Conservation (phyloP, 2,797 vertebrate genomes). For the Hypotaenidia okinawae region DNA sequence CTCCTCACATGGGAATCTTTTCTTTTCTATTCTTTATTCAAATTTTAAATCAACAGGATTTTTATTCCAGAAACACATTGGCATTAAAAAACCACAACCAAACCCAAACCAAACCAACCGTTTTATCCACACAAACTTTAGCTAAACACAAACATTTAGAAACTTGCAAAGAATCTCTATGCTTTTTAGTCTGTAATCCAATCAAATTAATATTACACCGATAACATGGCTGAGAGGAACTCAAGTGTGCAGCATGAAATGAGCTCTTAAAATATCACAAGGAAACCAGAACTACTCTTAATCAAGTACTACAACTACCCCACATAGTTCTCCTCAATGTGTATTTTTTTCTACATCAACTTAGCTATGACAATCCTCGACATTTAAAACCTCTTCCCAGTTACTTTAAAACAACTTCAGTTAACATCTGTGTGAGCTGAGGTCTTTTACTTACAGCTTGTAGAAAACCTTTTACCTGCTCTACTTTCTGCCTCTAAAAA, state of each 20-base stretch:
- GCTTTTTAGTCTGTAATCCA: not conserved
- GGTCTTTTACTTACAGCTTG: not conserved
- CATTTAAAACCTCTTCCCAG: not conserved
- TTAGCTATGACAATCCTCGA: not conserved
- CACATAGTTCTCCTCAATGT: not conserved
- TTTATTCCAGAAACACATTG: conserved; percentile 38
- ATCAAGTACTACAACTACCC: not conserved
- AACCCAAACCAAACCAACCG: not conserved
- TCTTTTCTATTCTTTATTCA: conserved; percentile 59
- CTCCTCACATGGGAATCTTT: conserved; percentile 56
- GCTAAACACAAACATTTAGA: not conserved
- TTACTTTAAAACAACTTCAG: not conserved
- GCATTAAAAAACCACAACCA: not conserved
- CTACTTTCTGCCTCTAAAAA: not conserved
- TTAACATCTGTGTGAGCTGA: not conserved
- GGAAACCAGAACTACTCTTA: not conserved
- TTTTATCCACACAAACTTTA: conserved; percentile 17
- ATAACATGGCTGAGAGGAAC: not conserved
- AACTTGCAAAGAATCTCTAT: not conserved
- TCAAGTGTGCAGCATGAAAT: not conserved
- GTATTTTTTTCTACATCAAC: too few species aligned
- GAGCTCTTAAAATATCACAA: conserved; percentile 13
- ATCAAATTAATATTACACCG: not conserved
- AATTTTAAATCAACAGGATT: conserved; percentile 74
- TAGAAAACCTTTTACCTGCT: not conserved